Base-by-base conservation (phyloP, 53 echinoderm and acorn worm genomes). In the Hippasteria phrygiana region DNA sequence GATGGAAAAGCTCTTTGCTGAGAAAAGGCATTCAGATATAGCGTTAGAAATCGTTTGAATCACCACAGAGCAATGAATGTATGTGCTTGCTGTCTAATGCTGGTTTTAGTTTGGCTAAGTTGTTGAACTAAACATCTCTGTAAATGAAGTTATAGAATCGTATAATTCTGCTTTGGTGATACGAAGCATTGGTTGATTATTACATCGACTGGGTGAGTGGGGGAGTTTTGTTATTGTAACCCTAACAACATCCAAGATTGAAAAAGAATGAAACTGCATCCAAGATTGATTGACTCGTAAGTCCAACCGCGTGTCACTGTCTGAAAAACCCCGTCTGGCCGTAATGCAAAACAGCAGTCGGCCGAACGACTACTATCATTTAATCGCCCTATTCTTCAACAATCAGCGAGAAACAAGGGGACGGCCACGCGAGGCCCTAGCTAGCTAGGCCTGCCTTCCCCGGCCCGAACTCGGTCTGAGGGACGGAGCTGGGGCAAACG, bases 151-250 rank as follows among this genome's bases (percentile, higher is more conserved):
- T 20, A 59, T 22, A 59, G n/a, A 9, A 59, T 8, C 59, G n/a
- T n/a, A n/a, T 59, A 59, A 59, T 59, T 59, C 7, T 1, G 59
- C 26, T 59, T 59, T 59, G 59, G 26, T n/a, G n/a, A n/a, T n/a
- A n/a, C n/a, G n/a, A n/a, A n/a, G n/a, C n/a, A n/a, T n/a, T n/a
- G n/a, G n/a, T n/a, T n/a, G n/a, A n/a, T n/a, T n/a, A n/a, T n/a
- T n/a, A n/a, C n/a, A n/a, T n/a, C n/a, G n/a, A n/a, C n/a, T n/a
- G n/a, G 26, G 26, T 59, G 59, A 26, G 22, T 16, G 67, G 16
- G 67, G 35, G 67, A 33, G 67, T 34, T 7, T 35, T 66, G 67
- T 66, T 66, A 36, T 66, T 66, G 32, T 66, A 66, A 66, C 67
- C 67, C 36, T 34, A 36, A 33, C 33, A 66, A 66, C 67, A 66